Evolutionary conservation across 2,888 invertebrate species (phyloP), one percentile per base, ranked within the genome.

Genomic region (Phyto melanocephala): DNA sequence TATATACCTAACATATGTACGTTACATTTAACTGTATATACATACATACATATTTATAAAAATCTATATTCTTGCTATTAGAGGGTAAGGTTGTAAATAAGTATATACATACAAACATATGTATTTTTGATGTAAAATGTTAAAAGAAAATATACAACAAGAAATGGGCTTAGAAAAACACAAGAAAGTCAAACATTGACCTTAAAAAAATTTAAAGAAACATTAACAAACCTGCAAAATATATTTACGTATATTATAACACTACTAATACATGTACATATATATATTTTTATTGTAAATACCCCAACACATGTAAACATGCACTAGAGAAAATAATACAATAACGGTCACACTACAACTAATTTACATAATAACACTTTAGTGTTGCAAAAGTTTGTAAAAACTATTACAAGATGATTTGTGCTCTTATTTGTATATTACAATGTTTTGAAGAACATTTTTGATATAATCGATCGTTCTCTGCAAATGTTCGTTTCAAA

Each of bases 111-210:
- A 1, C 22, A n/a, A n/a, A n/a, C n/a, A n/a, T n/a, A n/a, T n/a
- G n/a, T n/a, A n/a, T n/a, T n/a, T n/a, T n/a, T n/a, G 24, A 6
- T 54, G 42, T 42, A 37, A 78, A 52, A 62, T 63, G 28, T 63
- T 22, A 50, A 28, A 42, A 45, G 2, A 62, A 6, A 52, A 24
- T 37, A 68, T 28, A 28, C 28, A 50, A 15, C 40, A 67, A 68
- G 65, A 67, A 72, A 50, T 40, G n/a, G 8, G 10, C 33, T 33
- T 45, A 62, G 63, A 22, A 35, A 58, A 77, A 62, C 20, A 20
- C 10, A 74, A 78, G 71, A 72, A 81, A 56, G 74, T 79, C 71
- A 75, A 82, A 82, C 82, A 82, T 82, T 82, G 82, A 82, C 82
- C 82, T 79, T 82, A 68, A 20, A 77, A 63, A 45, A 56, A 15